Evolutionary conservation across 2,797 vertebrate genomes (phyloP).

Genomic region (Acropternis orthonyx): DNA sequence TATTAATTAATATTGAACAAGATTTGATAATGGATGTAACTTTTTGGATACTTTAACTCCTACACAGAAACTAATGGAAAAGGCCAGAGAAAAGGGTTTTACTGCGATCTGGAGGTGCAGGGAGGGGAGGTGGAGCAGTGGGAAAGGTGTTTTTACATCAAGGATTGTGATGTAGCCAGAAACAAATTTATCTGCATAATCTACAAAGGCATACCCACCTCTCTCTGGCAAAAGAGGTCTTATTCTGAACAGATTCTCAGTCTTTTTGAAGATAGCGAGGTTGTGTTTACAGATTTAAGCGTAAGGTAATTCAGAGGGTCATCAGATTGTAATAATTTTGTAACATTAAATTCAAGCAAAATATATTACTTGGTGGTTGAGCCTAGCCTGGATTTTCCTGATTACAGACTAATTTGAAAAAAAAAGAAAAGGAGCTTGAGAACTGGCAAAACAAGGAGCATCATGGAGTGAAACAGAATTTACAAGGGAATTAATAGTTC

Average conservation of each 20-base stretch:
- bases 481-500: constrained; percentile 58
- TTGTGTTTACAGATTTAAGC: background rate
- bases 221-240: background rate
- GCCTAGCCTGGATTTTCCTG: background rate
- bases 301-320: background rate
- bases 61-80: background rate
- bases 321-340: background rate
- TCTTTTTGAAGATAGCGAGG: background rate
- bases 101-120: background rate
- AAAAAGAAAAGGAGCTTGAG: constrained; percentile 11
- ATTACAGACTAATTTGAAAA: background rate
- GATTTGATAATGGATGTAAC: background rate
- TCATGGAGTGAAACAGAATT: constrained; percentile 63
- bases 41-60: background rate
- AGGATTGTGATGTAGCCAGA: background rate
- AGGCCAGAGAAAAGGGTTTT: background rate
- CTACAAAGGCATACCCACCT: background rate
- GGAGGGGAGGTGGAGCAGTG: too few species aligned
- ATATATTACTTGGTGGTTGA: background rate
- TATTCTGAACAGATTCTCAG: background rate
- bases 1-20: background rate
- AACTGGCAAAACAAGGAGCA: constrained; percentile 57
- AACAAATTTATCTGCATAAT: background rate
- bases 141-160: background rate
- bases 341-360: background rate